Conservation (phyloP, 2,113 vertebrate genomes). For the Pomatorhinus ruficollis region DNA sequence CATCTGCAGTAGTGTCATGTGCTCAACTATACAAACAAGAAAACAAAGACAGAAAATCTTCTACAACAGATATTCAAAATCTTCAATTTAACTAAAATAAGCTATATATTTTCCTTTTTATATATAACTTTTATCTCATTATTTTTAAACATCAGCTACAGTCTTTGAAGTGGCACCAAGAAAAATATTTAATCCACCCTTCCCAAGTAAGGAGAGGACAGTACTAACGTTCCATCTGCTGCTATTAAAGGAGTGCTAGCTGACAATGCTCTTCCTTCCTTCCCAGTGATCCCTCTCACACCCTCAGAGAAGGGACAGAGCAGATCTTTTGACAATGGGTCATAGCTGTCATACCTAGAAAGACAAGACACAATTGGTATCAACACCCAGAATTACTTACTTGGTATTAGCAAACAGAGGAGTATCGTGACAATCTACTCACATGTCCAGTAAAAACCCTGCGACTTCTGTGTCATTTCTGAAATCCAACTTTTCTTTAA, state of each 20-base stretch:
- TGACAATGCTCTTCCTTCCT: neutral
- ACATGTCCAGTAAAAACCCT: slow-evolving; percentile 38
- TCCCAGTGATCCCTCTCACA: neutral
- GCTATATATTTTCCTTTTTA: neutral
- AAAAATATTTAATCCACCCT: neutral
- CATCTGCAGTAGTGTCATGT: neutral
- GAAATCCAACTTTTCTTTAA: slow-evolving; percentile 29
- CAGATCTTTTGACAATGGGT: neutral
- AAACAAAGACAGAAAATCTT: neutral
- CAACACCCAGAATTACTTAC: neutral
- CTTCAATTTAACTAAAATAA: neutral
- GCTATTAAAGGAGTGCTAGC: neutral
- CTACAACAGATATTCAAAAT: neutral
- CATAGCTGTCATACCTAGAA: neutral
- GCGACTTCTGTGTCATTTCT: neutral
- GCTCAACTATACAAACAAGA: neutral
- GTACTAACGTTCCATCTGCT: slow-evolving; percentile 9
- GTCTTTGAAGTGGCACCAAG: neutral
- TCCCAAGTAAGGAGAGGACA: neutral
- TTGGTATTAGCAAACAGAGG: neutral
- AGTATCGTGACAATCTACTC: neutral
- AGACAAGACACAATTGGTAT: neutral
- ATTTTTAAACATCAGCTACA: fast-evolving
- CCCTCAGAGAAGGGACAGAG: neutral
- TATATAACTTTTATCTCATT: neutral